Percentiles rank a stretch among this genome's conserved stretches.
Conservation (phyloP, 2,888 invertebrate species). For the Phytoseiulus persimilis region DNA sequence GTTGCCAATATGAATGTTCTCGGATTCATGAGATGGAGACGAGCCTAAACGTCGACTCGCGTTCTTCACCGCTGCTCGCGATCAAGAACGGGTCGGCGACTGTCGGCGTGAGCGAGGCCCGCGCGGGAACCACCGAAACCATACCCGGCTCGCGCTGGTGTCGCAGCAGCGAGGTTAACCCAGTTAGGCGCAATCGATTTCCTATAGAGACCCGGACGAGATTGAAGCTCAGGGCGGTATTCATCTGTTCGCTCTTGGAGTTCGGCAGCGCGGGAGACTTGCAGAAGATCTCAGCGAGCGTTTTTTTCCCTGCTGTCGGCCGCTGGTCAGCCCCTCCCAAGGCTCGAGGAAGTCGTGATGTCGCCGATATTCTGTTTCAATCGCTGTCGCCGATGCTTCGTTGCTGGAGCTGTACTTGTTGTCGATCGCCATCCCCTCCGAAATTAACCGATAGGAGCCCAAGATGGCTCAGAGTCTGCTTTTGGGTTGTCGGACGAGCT, state of each 20-base stretch:
- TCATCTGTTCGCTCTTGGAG: background rate
- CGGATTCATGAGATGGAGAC: too few species aligned
- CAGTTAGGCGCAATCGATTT: background rate
- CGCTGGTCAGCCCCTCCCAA: background rate
- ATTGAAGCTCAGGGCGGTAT: background rate
- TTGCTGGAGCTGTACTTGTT: background rate
- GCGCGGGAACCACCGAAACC: background rate
- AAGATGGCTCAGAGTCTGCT: background rate
- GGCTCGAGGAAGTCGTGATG: too few species aligned
- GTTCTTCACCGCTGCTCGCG: background rate
- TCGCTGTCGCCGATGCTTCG: background rate
- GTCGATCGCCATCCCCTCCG: background rate
- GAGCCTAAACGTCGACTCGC: too few species aligned
- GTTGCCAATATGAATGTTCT: too few species aligned
- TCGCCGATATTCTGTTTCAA: background rate
- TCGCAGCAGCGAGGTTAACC: background rate
- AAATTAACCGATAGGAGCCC: background rate
- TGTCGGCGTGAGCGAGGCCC: background rate
- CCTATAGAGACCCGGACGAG: background rate
- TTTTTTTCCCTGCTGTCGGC: background rate
- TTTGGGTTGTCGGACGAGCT: background rate
- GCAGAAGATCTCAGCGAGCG: background rate
- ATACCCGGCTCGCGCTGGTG: background rate
- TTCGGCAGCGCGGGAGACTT: background rate
- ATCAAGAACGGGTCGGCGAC: background rate